Evolutionary conservation across 2,113 vertebrate species (phyloP).

Genomic region (Myrmophylax atrothorax): DNA sequence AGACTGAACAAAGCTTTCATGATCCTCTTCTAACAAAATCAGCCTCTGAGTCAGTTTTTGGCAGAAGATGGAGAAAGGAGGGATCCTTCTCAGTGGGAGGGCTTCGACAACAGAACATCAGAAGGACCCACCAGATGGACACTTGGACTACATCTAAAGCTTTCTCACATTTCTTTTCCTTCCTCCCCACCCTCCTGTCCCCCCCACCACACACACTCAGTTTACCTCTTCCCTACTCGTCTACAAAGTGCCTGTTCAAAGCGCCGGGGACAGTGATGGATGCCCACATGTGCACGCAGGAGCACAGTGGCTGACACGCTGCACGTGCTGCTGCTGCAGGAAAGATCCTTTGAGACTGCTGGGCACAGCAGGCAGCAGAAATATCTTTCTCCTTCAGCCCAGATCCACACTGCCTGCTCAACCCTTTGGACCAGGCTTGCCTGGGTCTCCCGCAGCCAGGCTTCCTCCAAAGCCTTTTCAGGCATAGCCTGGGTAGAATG

Average conservation of each 20-base stretch:
- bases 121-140: slow-evolving; percentile 59
- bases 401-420: fast-evolving
- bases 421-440: background rate
- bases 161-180: slow-evolving; percentile 69
- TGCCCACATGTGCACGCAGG: background rate
- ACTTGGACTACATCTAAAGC: slow-evolving; percentile 56
- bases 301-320: background rate
- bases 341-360: background rate
- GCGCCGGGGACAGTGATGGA: fast-evolving
- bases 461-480: background rate
- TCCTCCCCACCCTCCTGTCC: slow-evolving; percentile 35
- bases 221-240: slow-evolving; percentile 32
- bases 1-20: slow-evolving; percentile 26
- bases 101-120: slow-evolving; percentile 33
- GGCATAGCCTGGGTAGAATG: fast-evolving
- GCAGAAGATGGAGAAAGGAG: slow-evolving; percentile 37
- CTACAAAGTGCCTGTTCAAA: slow-evolving; percentile 59
- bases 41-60: slow-evolving; percentile 34
- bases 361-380: fast-evolving
- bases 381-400: background rate
- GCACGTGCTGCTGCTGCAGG: background rate
- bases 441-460: background rate
- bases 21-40: slow-evolving; percentile 24
- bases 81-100: slow-evolving; percentile 52
- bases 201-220: background rate